These are phyloP conservation scores for Heliocidaris erythrogramma DNA, from an alignment of 35 echinoderm and acorn worm genomes.

Conservation along the genomic window DNA sequence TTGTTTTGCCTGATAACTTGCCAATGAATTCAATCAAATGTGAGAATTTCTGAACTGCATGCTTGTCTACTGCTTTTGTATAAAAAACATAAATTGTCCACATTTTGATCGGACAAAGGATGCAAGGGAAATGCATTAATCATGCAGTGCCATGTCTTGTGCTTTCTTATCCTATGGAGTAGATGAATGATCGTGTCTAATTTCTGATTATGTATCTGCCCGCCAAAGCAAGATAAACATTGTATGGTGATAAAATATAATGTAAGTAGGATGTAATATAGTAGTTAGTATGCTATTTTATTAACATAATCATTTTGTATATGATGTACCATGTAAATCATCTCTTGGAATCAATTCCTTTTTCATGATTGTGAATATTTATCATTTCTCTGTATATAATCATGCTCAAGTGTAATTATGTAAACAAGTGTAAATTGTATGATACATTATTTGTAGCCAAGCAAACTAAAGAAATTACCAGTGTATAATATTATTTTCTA, in stretches of 20 bases:
- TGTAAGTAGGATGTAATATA: neutral
- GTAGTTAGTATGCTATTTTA: slow-evolving; percentile 4
- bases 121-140: neutral
- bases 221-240: neutral
- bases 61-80: no score
- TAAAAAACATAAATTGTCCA: no score
- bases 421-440: neutral
- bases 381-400: neutral
- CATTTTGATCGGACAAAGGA: no score
- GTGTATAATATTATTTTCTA: no score
- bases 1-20: neutral
- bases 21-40: neutral
- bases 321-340: neutral
- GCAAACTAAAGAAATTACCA: no score
- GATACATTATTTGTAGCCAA: no score
- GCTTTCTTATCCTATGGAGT: neutral
- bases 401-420: neutral
- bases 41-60: neutral
- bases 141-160: neutral
- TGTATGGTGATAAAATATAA: neutral
- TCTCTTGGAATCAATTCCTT: neutral
- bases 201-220: neutral
- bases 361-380: slow-evolving; percentile 7
- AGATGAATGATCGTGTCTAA: neutral
- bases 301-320: neutral